Evolutionary conservation across 2,888 invertebrate genomes (phyloP).

Genomic region (Philereme vetulata): DNA sequence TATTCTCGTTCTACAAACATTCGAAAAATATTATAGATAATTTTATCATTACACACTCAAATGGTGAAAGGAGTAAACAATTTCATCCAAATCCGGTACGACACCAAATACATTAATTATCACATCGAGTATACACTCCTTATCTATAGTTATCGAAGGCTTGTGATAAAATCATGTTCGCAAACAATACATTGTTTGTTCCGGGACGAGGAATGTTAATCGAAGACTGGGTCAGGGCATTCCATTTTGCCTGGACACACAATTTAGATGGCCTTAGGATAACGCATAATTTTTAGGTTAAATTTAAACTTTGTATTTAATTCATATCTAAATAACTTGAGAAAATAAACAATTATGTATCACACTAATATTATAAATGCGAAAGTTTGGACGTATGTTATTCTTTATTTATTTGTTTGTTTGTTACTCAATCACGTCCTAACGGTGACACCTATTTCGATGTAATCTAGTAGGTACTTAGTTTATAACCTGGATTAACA

Average conservation of each 20-base stretch:
- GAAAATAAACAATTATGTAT: too few species aligned
- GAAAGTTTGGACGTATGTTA: too few species aligned
- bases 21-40: slow-evolving; percentile 1
- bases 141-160: slow-evolving; percentile 12
- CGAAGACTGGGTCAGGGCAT: not conserved
- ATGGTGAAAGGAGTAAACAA: slow-evolving; percentile 8
- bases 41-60: slow-evolving; percentile 3
- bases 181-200: slow-evolving; percentile 56
- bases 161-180: slow-evolving; percentile 69
- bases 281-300: too few species aligned
- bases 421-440: too few species aligned
- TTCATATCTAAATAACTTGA: too few species aligned
- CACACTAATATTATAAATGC: too few species aligned
- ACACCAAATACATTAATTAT: slow-evolving; percentile 13
- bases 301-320: too few species aligned
- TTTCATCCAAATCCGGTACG: slow-evolving; percentile 3
- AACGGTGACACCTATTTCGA: too few species aligned
- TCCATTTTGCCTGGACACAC: not conserved
- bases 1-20: too few species aligned
- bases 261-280: not conserved
- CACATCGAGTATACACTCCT: not conserved
- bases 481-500: too few species aligned
- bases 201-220: not conserved
- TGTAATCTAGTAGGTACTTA: too few species aligned
- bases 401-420: too few species aligned